Percentiles rank a stretch among this genome's conserved stretches.
Conservation (phyloP, 2,797 vertebrate genomes). For the Sus cebifrons region DNA sequence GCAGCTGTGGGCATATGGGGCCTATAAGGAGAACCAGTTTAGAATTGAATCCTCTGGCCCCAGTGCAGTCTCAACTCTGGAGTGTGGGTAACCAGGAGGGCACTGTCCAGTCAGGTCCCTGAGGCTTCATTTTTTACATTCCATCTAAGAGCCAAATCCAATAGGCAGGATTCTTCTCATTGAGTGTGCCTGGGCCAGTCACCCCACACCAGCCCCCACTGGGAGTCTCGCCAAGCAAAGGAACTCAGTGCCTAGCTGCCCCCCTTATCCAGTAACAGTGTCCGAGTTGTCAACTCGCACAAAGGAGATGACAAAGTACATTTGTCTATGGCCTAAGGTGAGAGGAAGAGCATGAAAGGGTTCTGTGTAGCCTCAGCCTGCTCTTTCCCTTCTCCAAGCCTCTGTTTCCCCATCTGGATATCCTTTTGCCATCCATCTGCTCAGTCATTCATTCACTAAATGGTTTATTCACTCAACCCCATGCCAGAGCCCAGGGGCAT, state of each 20-base stretch:
- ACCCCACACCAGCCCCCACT: background rate
- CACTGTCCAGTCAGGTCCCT: background rate
- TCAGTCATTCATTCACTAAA: background rate
- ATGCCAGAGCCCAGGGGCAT: background rate
- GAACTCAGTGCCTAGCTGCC: background rate
- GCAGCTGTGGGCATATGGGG: background rate
- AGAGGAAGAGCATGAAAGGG: background rate
- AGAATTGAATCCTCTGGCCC: too few species aligned
- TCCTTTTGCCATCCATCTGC: background rate
- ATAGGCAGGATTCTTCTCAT: background rate
- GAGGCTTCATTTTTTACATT: constrained; percentile 28
- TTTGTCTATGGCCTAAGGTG: background rate
- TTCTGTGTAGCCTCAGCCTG: background rate
- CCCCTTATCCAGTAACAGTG: background rate
- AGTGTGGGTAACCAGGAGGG: background rate
- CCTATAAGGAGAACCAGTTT: background rate
- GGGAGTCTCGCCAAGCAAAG: background rate
- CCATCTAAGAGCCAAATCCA: background rate
- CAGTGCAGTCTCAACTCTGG: background rate
- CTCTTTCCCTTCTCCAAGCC: background rate
- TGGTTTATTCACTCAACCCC: background rate
- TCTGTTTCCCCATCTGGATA: background rate
- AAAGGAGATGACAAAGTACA: background rate
- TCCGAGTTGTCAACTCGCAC: background rate
- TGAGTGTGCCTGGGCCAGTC: background rate